Evolutionary conservation across 2,888 invertebrate species (phyloP), one percentile per base, ranked within the genome.

Genomic region (Synergus gifuensis): DNA sequence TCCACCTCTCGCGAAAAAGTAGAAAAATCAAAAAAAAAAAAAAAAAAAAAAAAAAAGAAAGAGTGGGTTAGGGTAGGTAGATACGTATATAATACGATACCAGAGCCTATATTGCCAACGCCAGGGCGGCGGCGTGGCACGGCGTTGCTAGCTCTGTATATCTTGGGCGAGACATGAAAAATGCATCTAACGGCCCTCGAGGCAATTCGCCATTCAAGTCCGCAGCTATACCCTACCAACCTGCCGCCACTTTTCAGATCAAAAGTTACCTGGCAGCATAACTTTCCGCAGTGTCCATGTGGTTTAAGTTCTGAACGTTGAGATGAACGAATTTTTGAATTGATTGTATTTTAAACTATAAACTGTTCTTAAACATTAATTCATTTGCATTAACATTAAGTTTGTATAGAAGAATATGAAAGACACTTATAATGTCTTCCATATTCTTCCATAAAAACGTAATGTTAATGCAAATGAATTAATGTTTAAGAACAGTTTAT

Each of bases 191-290:
- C 88, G 84, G 87, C 87, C 89, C 89, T 88, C 85, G 83, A 88
- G 90, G 88, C 90, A 89, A 90, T 90, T 88, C 85, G 85, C 88
- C 88, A 88, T 89, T 90, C 89, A 87, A 88, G 88, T 88, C 88
- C 87, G 85, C 83, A 85, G 84, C 86, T 86, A 85, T 83, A 82
- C 85, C 83, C 86, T 83, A 87, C 87, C 87, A 88, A 88, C 87
- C 90, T 89, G 89, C 89, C 89, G 88, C 87, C 88, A 88, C 90
- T 90, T 90, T 89, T 90, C 88, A 87, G 89, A 91, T 91, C 90
- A 89, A 90, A 90, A 91, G 90, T 91, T 90, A 90, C 89, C 88
- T 88, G 89, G 87, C 83, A 80, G 83, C 83, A 83, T 81, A 85
- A 87, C 84, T 87, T 87, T 85, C 60, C 83, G 64, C 44, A 78